These are phyloP conservation scores for Amblyteles armatorius DNA, from an alignment of 2,888 invertebrate species.

Conservation along the genomic window DNA sequence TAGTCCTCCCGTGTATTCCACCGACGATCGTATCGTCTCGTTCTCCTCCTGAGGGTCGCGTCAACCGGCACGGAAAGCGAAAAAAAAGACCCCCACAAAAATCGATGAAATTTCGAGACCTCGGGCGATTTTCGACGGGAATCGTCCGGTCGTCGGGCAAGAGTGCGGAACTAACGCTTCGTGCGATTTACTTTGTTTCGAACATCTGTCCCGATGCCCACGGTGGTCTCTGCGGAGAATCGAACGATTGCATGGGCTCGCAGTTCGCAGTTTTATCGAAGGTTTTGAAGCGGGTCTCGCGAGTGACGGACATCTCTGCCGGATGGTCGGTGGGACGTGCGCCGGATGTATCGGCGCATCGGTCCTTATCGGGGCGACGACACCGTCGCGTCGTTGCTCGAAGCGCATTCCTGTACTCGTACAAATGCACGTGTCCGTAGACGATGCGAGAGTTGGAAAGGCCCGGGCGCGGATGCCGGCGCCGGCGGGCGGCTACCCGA, in stretches of 20 bases:
- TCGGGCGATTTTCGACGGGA: constrained; percentile 15
- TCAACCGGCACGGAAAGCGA: not conserved
- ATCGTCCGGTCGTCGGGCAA: constrained; percentile 14
- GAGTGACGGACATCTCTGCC: constrained; percentile 23
- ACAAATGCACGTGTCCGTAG: constrained; percentile 41
- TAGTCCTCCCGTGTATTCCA: not conserved
- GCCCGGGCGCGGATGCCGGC: constrained; percentile 48
- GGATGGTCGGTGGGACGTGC: constrained; percentile 40
- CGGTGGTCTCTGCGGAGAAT: constrained; percentile 56
- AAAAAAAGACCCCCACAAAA: not conserved
- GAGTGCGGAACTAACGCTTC: constrained; percentile 27
- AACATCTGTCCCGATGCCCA: constrained; percentile 68
- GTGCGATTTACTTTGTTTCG: constrained; percentile 55
- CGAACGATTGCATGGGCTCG: constrained; percentile 64
- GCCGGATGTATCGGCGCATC: constrained; percentile 32
- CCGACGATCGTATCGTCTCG: not conserved
- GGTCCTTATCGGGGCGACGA: constrained; percentile 6
- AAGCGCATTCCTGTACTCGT: constrained; percentile 52
- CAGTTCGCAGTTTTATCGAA: constrained; percentile 73
- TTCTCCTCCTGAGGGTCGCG: not conserved
- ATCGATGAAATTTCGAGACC: constrained; percentile 6
- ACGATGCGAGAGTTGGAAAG: constrained; percentile 26
- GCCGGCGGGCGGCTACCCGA: constrained; percentile 72
- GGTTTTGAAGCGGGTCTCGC: constrained; percentile 36
- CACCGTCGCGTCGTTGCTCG: not conserved